Base-by-base conservation (phyloP, 1,140 invertebrate genomes). In the Eupristina koningsbergeri region DNA sequence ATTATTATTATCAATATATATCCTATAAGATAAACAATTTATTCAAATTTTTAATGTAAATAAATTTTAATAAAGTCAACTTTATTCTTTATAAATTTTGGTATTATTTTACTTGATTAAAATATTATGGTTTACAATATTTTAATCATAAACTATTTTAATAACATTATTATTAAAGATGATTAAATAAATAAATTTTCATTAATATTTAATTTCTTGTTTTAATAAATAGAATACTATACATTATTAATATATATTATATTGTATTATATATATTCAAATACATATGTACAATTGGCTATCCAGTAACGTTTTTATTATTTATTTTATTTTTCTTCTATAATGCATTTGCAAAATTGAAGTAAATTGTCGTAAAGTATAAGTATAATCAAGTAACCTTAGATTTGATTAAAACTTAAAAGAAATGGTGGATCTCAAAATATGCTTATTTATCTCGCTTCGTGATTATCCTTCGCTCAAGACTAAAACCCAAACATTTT, bases 281-380 rank as follows among this genome's bases (percentile, higher is more conserved):
- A 74, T 5, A 86, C 85, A 86, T 76, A 85, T 85, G 84, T 88
- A 89, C 90, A 90, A 91, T 89, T 85, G 89, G 90, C 90, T 90
- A 89, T 87, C 89, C 88, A 88, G 91, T 88, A 88, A 91, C 89
- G 88, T 90, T 91, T 89, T 89, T 88, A 89, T 91, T 89, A 88
- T 89, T 90, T 89, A 87, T 89, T 90, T 87, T 88, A 87, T 89
- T 88, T 64, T 80, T 80, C 87, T 89, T 89, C 86, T 89, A 89
- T 89, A 89, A 91, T 91, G 91, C 90, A 92, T 92, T 90, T 88
- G 91, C 90, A 91, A 92, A 89, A 92, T 89, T 89, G 89, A 91
- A 92, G 91, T 92, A 91, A 90, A 86, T 90, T 91, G 90, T 91
- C 89, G 90, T 91, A 91, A 90, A 90, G 89, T 92, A 91, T 91